Base-by-base conservation (phyloP, 2,797 vertebrate genomes). In the Sebastes nivosus region DNA sequence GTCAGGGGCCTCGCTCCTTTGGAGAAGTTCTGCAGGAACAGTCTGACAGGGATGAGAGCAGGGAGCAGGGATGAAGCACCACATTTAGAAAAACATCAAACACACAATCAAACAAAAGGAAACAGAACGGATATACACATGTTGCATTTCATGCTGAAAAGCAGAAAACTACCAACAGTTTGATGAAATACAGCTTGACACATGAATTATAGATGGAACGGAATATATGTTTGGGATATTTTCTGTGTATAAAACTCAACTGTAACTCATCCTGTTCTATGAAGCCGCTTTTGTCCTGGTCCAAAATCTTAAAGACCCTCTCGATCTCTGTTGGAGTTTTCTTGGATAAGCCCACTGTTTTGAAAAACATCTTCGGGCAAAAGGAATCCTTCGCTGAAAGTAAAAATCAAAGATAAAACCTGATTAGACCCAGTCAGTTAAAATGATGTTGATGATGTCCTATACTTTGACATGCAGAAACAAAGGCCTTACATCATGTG, bases 201-300 rank as follows among this genome's bases (percentile, higher is more conserved):
- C 13, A 22, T 8, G 16, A 52, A 12, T 34, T 13, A 13, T 50
- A 14, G 27, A 14, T 20, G 66, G 4, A 46, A 38, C 11, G 18
- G n/a, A 36, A 66, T 25, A 16, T 16, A 42, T 22, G 61, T 24
- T 18, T 46, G 1, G 42, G 42, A 29, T 16, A 52, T 67, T n/a
- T 77, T 13, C 7, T 46, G 13, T 58, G 29, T 32, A 8, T 42
- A 16, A 65, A 64, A 93, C 96, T 96, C 93, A 95, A 96, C 96
- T 95, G 92, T 83, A 96, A 92, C 82, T 97, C 96, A 0, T 96
- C 95, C 78, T 96, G 95, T 85, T 97, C 96, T 5, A 95, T 96
- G 89, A 85, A 97, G 74, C 95, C 94, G 25, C 95, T 96, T 81
- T 95, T 95, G 91, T 97, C 96, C 85, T 94, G 95, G 88, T 97